Percentiles rank a stretch among this genome's conserved stretches.
These are phyloP conservation scores for Suricata suricatta DNA, from an alignment of 2,113 vertebrate species.

Conservation along the genomic window DNA sequence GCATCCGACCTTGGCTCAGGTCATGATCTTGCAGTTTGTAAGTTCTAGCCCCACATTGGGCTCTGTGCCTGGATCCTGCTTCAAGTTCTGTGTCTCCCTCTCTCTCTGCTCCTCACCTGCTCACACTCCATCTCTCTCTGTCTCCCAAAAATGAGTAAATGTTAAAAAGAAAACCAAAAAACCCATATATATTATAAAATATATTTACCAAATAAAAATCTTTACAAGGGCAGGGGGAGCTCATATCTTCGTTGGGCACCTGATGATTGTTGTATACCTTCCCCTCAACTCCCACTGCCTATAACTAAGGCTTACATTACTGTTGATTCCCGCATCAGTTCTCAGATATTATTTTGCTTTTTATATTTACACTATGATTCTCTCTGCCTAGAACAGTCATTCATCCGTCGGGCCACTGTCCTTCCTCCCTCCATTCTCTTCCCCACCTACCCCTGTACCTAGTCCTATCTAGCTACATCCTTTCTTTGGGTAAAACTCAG, in stretches of 20 bases:
- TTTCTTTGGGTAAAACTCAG: neutral
- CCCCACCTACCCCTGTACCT: neutral
- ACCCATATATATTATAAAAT: neutral
- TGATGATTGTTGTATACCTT: neutral
- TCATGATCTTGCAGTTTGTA: too few relatives aligned
- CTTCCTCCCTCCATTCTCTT: neutral
- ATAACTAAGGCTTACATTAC: neutral
- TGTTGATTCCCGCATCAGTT: neutral
- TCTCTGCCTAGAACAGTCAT: neutral
- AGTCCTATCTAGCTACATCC: neutral
- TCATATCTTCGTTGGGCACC: neutral
- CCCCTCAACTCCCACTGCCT: neutral
- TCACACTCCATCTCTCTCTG: too few relatives aligned
- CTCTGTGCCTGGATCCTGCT: too few relatives aligned
- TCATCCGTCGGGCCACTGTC: neutral
- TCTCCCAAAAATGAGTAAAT: too few relatives aligned
- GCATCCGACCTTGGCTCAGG: too few relatives aligned
- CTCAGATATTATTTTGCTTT: neutral
- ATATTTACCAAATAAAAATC: constrained; percentile 34
- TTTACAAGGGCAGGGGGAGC: neutral
- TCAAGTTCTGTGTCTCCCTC: too few relatives aligned
- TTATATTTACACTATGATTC: neutral
- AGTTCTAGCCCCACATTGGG: too few relatives aligned
- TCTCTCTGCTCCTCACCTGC: too few relatives aligned
- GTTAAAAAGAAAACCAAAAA: neutral